Base-by-base conservation (phyloP, 2,113 vertebrate species). In the Cebus imitator region DNA sequence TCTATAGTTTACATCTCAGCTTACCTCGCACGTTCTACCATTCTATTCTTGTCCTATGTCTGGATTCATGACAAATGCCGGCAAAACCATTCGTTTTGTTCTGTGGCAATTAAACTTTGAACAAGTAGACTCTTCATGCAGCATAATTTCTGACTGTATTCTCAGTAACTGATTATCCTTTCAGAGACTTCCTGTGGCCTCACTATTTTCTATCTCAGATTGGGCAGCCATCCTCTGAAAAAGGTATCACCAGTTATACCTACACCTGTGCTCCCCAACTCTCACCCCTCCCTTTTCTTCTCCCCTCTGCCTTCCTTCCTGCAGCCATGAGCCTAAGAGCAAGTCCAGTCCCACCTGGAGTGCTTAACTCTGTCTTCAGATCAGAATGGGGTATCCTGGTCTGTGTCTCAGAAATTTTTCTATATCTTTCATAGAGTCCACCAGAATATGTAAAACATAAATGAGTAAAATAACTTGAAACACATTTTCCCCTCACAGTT, bases 21-120 rank as follows among this genome's bases (percentile, higher is more conserved):
- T 91, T 94, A 85, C 58, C 14, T 55, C 73, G 94, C 95, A 55
- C 94, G 17, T 97, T 95, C 85, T 91, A 2, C 6, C 96, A 35
- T 97, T 92, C 81, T 89, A 1, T 3, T 21, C 55, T 52, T 58
- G 50, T 52, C 57, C 30, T 55, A 17, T 55, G 79, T 76, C 81
- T 88, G 81, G n/a, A 70, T 88, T 90, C 18, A 3, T 85, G 81
- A 91, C 70, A 87, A 37, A 35, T 17, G 17, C 58, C 50, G 14
- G 25, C 17, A 45, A 45, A 94, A 70, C 45, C 5, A 32, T 17
- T 18, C 40, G 9, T 37, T 96, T 92, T 85, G 50, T 58, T 92
- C 35, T 35, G 13, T 68, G 58, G 52, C 30, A 48, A 3, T 94
- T 52, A 80, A 82, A 68, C 35, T 55, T 82, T 2, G 5, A 73